phyloP scores from a whole-genome alignment of 2,113 vertebrate genomes.

The Pangasianodon hypophthalmus region DNA sequence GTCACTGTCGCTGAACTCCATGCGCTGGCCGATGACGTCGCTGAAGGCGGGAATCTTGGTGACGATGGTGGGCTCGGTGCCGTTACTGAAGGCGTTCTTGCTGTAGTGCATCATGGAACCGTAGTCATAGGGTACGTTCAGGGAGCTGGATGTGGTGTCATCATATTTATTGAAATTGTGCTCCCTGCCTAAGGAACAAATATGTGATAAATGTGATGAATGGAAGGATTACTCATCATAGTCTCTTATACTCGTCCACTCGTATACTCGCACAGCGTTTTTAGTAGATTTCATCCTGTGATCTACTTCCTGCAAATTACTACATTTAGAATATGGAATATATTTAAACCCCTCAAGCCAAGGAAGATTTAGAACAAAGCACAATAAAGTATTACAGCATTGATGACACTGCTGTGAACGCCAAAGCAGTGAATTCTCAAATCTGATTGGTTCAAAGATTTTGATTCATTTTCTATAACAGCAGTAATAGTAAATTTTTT shows the following conservation, averaged over 20 bases:
- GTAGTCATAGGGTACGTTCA: conserved; percentile 90
- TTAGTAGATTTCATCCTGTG: background rate
- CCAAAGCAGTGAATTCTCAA: no score
- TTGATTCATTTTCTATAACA: no score
- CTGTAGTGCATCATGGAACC: conserved; percentile 92
- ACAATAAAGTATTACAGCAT: background rate
- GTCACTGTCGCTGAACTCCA: conserved; percentile 93
- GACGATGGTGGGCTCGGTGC: conserved; percentile 84
- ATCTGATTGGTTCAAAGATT: no score
- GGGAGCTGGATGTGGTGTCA: conserved; percentile 71
- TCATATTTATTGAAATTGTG: conserved; percentile 81
- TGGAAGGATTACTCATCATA: background rate
- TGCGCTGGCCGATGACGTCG: conserved; percentile 88
- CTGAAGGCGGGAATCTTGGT: conserved; percentile 85
- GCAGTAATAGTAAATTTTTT: no score
- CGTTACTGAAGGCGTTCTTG: conserved; percentile 82
- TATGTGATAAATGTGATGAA: background rate
- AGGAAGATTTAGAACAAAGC: background rate
- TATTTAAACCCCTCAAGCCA: background rate
- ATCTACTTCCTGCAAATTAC: background rate
- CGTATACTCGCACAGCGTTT: background rate
- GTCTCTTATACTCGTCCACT: background rate
- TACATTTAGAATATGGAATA: background rate
- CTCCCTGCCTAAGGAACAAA: conserved; percentile 71
- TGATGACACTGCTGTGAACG: background rate